Conservation (phyloP, 2,888 invertebrate genomes). For the Unio delphinus region DNA sequence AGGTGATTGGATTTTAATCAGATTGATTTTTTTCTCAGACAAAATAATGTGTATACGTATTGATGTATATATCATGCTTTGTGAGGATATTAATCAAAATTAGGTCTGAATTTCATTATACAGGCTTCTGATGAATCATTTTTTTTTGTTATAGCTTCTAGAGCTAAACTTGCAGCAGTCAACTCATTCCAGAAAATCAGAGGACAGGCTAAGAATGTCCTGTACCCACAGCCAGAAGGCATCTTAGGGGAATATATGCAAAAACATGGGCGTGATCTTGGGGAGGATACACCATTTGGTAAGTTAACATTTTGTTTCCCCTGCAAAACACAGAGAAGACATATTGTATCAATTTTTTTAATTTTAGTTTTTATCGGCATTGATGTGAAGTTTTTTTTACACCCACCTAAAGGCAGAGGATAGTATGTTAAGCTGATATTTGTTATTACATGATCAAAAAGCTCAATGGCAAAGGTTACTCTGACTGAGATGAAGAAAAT, state of each 20-base stretch:
- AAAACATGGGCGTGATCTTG: slow-evolving; percentile 93
- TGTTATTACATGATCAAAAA: too few species aligned
- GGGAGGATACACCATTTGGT: slow-evolving; percentile 95
- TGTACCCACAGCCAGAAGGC: slow-evolving; percentile 99
- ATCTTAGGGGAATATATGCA: slow-evolving; percentile 97
- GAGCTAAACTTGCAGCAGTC: slow-evolving; percentile 74
- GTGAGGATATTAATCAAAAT: too few species aligned
- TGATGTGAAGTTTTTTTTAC: too few species aligned
- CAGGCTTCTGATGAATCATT: not conserved
- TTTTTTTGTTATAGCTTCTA: slow-evolving; percentile 70
- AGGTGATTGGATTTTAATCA: too few species aligned
- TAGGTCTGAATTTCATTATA: not conserved
- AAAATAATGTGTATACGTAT: too few species aligned
- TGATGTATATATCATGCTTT: too few species aligned
- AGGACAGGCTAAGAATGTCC: slow-evolving; percentile 95
- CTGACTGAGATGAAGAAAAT: too few species aligned
- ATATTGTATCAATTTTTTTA: not conserved
- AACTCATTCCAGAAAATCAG: slow-evolving; percentile 90
- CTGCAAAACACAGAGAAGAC: slow-evolving; percentile 1
- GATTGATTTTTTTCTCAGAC: too few species aligned
- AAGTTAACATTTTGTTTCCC: slow-evolving; percentile 54
- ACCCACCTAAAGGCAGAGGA: too few species aligned
- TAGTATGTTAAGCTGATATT: too few species aligned
- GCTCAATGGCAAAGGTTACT: too few species aligned
- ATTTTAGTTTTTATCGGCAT: too few species aligned